phyloP scores from a whole-genome alignment of 1,140 invertebrate genomes.

The Lasaia peninsularis region DNA sequence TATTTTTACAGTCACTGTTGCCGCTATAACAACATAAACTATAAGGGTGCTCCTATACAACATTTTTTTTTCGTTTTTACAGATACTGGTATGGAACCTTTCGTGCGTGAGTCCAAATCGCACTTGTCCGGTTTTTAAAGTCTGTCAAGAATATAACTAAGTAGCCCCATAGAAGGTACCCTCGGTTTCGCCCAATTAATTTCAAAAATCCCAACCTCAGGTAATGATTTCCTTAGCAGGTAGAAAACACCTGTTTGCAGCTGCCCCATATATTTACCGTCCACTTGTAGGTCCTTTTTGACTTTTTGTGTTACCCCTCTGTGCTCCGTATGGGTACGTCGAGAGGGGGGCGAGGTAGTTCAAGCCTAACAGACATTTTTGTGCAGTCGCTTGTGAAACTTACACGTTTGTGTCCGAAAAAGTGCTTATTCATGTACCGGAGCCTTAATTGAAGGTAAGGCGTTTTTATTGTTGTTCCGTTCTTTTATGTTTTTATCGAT shows the following conservation, averaged over 20 bases:
- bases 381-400: conserved; percentile 9
- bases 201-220: conserved; percentile 6
- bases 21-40: too few relatives aligned
- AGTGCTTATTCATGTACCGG: background rate
- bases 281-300: conserved; percentile 6
- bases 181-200: conserved; percentile 8
- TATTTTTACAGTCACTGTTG: too few relatives aligned
- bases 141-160: background rate
- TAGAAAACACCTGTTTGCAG: conserved; percentile 9
- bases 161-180: conserved; percentile 1
- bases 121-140: too few relatives aligned
- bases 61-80: too few relatives aligned
- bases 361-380: conserved; percentile 1
- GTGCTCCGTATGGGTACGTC: background rate
- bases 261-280: background rate
- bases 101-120: too few relatives aligned
- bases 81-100: too few relatives aligned
- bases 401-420: conserved; percentile 4
- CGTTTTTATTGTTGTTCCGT: background rate
- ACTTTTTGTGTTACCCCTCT: conserved; percentile 4
- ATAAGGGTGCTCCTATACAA: too few relatives aligned
- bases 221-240: conserved; percentile 11
- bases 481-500: background rate
- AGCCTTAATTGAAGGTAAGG: background rate
- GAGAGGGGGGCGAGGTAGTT: background rate